Evolutionary conservation across 2,797 vertebrate species (phyloP), one percentile per base, ranked within the genome.

Genomic region (Spondyliosoma cantharus): DNA sequence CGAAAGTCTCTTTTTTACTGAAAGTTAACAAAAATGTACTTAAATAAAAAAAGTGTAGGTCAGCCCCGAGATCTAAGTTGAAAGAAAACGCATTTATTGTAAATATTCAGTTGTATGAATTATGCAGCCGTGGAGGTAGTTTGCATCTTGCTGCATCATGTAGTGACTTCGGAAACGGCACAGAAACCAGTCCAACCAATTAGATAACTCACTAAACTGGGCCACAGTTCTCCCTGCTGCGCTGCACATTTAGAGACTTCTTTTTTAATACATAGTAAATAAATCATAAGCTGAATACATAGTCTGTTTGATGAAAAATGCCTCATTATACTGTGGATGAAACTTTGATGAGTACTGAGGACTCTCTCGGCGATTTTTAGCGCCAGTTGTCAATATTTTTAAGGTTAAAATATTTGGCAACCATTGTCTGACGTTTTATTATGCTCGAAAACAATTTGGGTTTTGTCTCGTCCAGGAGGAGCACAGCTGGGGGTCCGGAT

Each of bases 391-490:
- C 3, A 0, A 6, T 42, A 5, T 64, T 81, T 48, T 84, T 50
- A 42, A 8, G 19, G 68, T 48, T 54, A n/a, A 60, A 69, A 64
- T 57, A 27, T 73, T 29, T 63, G 56, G 43, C 17, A 19, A 16
- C 42, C 43, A 15, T 63, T 65, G 27, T 49, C 2, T 57, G 13
- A 11, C 16, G 5, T 42, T 52, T 50, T 24, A 27, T 64, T 42
- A n/a, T 46, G 29, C 0, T 54, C 61, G 14, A 46, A 32, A 52
- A 48, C 57, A 50, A 81, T 52, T 63, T 53, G 22, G 17, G 19
- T 54, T 79, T 37, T 52, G 0, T 56, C 1, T 45, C 17, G 22
- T 66, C 59, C 92, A 96, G 88, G 97, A 98, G 93, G 96, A 97
- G 79, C 85, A 95, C 56, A 93, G 94, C 52, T 91, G 92, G 92